A percentile compares a stretch with the other conserved stretches of the same genome.
Conservation (phyloP, 2,797 vertebrate species). For the Potorous gilbertii region DNA sequence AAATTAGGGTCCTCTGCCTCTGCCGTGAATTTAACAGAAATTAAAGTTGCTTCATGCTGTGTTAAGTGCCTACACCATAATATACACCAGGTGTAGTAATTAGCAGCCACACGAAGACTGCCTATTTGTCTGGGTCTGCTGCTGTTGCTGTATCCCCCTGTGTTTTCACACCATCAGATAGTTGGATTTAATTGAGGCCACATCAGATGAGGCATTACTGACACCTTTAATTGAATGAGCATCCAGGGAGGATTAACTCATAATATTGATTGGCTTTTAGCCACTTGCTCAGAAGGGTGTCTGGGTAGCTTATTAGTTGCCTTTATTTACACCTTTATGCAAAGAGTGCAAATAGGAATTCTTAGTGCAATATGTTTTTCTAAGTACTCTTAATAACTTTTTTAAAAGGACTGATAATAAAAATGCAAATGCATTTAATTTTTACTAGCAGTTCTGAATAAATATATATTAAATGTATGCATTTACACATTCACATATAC, state of each 20-base stretch:
- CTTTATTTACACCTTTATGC: slow-evolving; percentile 92
- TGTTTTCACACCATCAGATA: slow-evolving; percentile 91
- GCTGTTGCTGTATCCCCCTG: slow-evolving; percentile 90
- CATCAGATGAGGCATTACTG: slow-evolving; percentile 93
- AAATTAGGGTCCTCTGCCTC: slow-evolving; percentile 58
- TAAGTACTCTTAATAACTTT: slow-evolving; percentile 92
- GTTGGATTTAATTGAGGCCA: slow-evolving; percentile 92
- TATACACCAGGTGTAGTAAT: slow-evolving; percentile 92
- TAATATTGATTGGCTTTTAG: slow-evolving; percentile 95
- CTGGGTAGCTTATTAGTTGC: slow-evolving; percentile 91
- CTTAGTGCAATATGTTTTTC: slow-evolving; percentile 89
- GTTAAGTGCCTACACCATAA: slow-evolving; percentile 86
- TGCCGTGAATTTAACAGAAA: slow-evolving; percentile 65
- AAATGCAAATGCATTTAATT: slow-evolving; percentile 90
- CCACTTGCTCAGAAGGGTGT: slow-evolving; percentile 91
- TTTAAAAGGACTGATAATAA: slow-evolving; percentile 89
- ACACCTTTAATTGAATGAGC: slow-evolving; percentile 94
- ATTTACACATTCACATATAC: slow-evolving; percentile 76
- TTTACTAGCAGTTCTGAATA: slow-evolving; percentile 86
- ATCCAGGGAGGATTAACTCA: slow-evolving; percentile 93
- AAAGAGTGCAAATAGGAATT: slow-evolving; percentile 89
- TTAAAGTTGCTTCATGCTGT: slow-evolving; percentile 83
- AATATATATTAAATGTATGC: slow-evolving; percentile 84
- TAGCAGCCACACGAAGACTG: slow-evolving; percentile 88
- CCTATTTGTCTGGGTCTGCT: slow-evolving; percentile 88